These are phyloP conservation scores for Ellobius talpinus DNA, from an alignment of 2,113 vertebrate genomes.

Conservation along the genomic window DNA sequence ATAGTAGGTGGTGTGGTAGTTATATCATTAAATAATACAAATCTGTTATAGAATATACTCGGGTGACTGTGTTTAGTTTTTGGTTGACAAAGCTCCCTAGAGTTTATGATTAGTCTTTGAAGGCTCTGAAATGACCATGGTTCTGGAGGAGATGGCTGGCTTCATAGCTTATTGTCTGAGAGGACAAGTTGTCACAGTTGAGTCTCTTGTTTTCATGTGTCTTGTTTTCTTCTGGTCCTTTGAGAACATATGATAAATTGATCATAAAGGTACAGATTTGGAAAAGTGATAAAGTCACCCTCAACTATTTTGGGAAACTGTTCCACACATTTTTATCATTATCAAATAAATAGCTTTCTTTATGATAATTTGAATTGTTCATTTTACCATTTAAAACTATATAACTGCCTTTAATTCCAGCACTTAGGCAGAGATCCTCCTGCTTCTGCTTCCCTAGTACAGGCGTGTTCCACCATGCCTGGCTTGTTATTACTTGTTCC, in stretches of 20 bases:
- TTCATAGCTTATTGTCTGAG: slow-evolving; percentile 1
- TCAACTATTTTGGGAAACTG: slow-evolving; percentile 4
- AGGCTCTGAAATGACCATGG: not conserved
- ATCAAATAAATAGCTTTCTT: not conserved
- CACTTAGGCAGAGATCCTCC: not conserved
- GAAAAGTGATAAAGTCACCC: not conserved
- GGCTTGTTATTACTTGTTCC: not conserved
- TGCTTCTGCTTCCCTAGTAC: not conserved
- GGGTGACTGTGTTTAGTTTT: not conserved
- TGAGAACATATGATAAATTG: not conserved
- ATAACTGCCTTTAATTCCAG: not conserved
- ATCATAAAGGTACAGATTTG: not conserved
- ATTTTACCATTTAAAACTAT: slow-evolving; percentile 42
- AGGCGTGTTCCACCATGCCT: not conserved
- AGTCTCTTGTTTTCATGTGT: slow-evolving; percentile 26
- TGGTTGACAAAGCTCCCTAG: not conserved
- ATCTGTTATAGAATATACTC: not conserved
- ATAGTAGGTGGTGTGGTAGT: not conserved
- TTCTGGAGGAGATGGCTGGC: slow-evolving; percentile 36
- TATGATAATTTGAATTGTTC: not conserved
- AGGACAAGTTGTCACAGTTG: not conserved
- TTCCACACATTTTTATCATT: slow-evolving; percentile 9
- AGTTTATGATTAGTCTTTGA: slow-evolving; percentile 18
- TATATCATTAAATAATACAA: not conserved
- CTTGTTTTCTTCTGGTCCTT: slow-evolving; percentile 36